A percentile compares a stretch with the other conserved stretches of the same genome.
Conservation (phyloP, 2,797 vertebrate genomes). For the Sylvilagus floridanus region DNA sequence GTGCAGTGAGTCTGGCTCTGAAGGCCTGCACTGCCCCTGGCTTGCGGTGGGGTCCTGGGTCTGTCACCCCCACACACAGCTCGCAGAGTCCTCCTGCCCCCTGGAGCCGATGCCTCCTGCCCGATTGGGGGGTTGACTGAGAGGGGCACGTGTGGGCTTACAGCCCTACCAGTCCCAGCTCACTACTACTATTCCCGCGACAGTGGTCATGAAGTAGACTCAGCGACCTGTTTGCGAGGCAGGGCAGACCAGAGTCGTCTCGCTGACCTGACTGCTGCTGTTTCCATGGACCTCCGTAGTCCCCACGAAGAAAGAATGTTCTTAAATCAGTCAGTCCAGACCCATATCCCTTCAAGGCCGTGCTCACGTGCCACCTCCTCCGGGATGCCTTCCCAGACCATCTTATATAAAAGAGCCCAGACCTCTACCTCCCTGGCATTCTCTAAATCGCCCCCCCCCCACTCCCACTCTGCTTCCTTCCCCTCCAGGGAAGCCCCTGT, state of each 20-base stretch:
- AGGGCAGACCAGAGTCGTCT: background rate
- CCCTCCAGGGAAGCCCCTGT: background rate
- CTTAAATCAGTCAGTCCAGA: background rate
- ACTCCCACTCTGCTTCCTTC: background rate
- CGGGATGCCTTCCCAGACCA: background rate
- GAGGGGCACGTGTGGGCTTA: background rate
- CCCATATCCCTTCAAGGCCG: background rate
- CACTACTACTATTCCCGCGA: background rate
- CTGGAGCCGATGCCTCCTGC: background rate
- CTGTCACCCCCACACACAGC: background rate
- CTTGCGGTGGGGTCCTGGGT: background rate
- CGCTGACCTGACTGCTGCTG: background rate
- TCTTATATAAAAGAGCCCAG: background rate
- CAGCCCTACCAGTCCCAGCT: background rate
- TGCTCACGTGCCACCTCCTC: background rate
- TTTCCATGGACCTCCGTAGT: background rate
- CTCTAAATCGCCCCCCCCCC: background rate
- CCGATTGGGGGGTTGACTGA: background rate
- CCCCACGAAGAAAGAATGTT: background rate
- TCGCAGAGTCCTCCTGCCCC: background rate
- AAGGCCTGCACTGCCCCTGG: background rate
- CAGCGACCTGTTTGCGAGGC: background rate
- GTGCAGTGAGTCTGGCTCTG: background rate
- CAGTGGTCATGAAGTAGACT: background rate
- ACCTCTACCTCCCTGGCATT: background rate